Evolutionary conservation across 2,888 invertebrate species (phyloP).

Genomic region (Galerucella calmariensis): DNA sequence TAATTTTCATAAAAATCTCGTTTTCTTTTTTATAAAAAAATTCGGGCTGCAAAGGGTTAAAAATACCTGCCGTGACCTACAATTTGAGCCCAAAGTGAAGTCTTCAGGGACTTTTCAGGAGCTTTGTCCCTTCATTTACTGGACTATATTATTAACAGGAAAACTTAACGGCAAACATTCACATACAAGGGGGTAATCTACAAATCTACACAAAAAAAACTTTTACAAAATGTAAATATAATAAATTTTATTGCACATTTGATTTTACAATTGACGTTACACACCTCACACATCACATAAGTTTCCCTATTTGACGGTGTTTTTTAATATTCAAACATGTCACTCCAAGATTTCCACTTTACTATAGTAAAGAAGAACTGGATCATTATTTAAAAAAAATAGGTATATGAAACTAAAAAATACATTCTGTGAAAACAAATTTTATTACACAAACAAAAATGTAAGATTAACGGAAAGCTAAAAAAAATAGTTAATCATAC

Average conservation of each 20-base stretch:
- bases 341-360: slow-evolving; percentile 44
- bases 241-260: slow-evolving; percentile 14
- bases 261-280: slow-evolving; percentile 2
- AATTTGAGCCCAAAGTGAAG: no score
- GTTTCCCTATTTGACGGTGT: slow-evolving; percentile 57
- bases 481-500: slow-evolving; percentile 27
- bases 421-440: slow-evolving; percentile 11
- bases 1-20: no score
- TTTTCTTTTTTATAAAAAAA: no score
- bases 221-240: not conserved
- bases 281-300: slow-evolving; percentile 55
- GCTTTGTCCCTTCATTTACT: no score
- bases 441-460: slow-evolving; percentile 40
- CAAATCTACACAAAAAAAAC: not conserved
- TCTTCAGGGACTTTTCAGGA: no score
- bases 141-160: no score
- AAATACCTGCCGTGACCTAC: no score
- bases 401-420: slow-evolving; percentile 49
- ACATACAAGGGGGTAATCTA: not conserved
- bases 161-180: no score
- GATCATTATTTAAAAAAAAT: slow-evolving; percentile 33
- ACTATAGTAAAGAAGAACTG: slow-evolving; percentile 46
- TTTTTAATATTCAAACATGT: not conserved
- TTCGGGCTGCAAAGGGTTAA: no score
- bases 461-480: slow-evolving; percentile 42